Evolutionary conservation across 2,113 vertebrate genomes (phyloP).

Genomic region (Zootoca vivipara): DNA sequence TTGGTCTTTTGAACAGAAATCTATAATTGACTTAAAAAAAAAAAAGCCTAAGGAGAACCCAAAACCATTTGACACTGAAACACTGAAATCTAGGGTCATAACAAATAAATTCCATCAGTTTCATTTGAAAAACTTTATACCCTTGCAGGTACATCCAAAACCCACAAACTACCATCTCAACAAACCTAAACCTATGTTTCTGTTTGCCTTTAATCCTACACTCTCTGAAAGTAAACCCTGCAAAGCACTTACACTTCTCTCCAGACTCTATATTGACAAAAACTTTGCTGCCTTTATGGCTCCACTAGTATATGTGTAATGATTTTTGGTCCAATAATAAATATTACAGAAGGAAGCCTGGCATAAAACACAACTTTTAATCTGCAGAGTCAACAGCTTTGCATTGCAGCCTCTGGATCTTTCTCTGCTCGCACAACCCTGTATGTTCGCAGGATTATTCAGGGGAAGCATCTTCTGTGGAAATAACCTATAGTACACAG

Average conservation of each 20-base stretch:
- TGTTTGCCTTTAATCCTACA: too few species aligned
- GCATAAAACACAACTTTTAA: background rate
- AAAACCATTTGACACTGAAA: background rate
- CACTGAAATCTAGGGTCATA: background rate
- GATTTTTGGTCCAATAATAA: background rate
- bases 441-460: background rate
- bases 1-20: background rate
- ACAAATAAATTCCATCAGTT: background rate
- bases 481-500: too few species aligned
- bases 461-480: too few species aligned
- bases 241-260: too few species aligned
- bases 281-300: background rate
- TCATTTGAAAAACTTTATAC: background rate
- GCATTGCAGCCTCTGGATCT: background rate
- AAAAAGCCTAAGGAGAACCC: background rate
- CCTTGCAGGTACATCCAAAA: background rate
- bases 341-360: background rate
- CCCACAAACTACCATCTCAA: too few species aligned
- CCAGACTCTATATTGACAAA: too few species aligned
- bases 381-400: background rate
- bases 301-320: background rate
- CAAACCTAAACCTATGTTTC: too few species aligned
- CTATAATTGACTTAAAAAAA: background rate
- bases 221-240: too few species aligned
- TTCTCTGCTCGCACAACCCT: background rate